Evolutionary conservation across 2,888 invertebrate genomes (phyloP).

Genomic region (Hirtodrosophila confusa): DNA sequence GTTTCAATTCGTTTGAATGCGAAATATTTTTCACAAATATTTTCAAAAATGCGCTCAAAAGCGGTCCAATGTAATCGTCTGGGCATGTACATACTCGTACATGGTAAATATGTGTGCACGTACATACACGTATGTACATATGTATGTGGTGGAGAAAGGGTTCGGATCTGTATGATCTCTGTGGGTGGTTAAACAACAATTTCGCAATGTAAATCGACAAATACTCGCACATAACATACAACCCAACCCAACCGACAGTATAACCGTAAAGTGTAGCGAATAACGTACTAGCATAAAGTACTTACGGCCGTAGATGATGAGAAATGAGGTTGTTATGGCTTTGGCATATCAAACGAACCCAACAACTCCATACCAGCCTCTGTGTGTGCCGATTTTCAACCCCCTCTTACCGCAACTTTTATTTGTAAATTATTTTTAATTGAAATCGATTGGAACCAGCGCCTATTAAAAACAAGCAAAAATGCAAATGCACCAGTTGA

Average conservation of each 20-base stretch:
- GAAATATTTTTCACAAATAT: constrained; percentile 71
- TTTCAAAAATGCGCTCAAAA: constrained; percentile 62
- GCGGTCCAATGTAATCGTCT: constrained; percentile 61
- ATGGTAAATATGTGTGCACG: not conserved
- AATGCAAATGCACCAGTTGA: constrained; percentile 67
- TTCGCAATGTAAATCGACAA: constrained; percentile 71
- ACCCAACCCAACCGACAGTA: constrained; percentile 4
- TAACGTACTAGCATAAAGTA: not conserved
- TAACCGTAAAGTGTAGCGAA: constrained; percentile 5
- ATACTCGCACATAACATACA: constrained; percentile 26
- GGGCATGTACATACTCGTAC: constrained; percentile 8
- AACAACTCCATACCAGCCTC: constrained; percentile 38
- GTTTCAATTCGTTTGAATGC: constrained; percentile 70
- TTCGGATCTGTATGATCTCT: constrained; percentile 60
- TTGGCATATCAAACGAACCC: constrained; percentile 48
- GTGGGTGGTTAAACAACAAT: constrained; percentile 66
- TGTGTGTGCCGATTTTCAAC: constrained; percentile 26
- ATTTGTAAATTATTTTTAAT: constrained; percentile 72
- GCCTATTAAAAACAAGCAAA: constrained; percentile 19
- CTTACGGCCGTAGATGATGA: constrained; percentile 17
- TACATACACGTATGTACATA: not conserved
- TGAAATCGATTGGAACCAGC: constrained; percentile 79
- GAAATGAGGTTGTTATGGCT: constrained; percentile 42
- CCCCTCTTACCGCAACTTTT: constrained; percentile 43
- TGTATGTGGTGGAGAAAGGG: constrained; percentile 7